Evolutionary conservation across 2,888 invertebrate species (phyloP).

Genomic region (Falcaria lacertinaria): DNA sequence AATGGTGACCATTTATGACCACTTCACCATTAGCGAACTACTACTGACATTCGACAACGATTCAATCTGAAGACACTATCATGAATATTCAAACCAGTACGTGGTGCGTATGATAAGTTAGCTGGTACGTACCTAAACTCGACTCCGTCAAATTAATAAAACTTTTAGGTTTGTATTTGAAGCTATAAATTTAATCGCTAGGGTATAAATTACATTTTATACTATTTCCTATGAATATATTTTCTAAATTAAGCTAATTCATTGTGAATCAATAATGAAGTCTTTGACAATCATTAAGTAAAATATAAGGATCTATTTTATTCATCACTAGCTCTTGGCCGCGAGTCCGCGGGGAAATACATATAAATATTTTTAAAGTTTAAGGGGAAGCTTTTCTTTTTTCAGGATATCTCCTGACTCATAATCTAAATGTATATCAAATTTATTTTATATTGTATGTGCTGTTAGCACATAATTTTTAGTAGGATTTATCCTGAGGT

Average conservation of each 20-base stretch:
- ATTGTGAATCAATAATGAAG: not conserved
- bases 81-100: constrained; percentile 57
- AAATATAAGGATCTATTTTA: too few species aligned
- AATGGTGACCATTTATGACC: constrained; percentile 49
- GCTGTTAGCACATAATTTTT: too few species aligned
- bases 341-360: too few species aligned
- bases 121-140: constrained; percentile 5
- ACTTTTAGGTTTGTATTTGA: constrained; percentile 5
- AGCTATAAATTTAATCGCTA: constrained; percentile 11
- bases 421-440: too few species aligned
- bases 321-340: too few species aligned
- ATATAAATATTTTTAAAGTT: too few species aligned
- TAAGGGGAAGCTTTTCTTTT: too few species aligned
- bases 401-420: too few species aligned
- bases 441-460: too few species aligned
- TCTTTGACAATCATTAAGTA: too few species aligned
- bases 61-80: constrained; percentile 46
- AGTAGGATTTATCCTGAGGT: too few species aligned
- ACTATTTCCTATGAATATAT: not conserved
- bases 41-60: constrained; percentile 36
- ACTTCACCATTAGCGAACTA: constrained; percentile 24
- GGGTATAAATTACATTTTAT: constrained; percentile 25
- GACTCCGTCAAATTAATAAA: constrained; percentile 10
- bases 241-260: constrained; percentile 4
- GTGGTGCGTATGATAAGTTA: constrained; percentile 28